A percentile compares a stretch with the other conserved stretches of the same genome.
phyloP scores from a whole-genome alignment of 64 coral and sea anemone species.

The Montipora capricornis region DNA sequence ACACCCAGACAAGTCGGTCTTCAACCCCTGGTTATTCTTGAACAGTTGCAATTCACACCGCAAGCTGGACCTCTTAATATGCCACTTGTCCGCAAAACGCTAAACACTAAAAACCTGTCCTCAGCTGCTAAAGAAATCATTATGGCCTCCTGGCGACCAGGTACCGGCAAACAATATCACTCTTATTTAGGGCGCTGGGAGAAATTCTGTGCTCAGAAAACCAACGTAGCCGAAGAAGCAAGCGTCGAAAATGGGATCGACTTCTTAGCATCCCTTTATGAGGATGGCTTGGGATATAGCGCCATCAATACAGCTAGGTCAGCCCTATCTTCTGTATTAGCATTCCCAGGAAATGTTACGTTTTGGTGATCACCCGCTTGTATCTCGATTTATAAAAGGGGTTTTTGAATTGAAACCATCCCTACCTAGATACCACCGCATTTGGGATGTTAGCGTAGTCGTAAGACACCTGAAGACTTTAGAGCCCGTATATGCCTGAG shows the following conservation, averaged over 20 bases:
- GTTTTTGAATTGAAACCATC: constrained; percentile 11
- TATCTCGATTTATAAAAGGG: constrained; percentile 7
- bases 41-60: too few relatives aligned
- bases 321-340: constrained; percentile 16
- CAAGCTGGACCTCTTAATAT: constrained; percentile 39
- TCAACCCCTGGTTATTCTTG: too few relatives aligned
- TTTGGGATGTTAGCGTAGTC: constrained; percentile 3
- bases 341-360: too few relatives aligned
- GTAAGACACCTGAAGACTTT: background rate
- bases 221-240: background rate
- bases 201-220: constrained; percentile 12
- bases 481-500: background rate
- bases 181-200: constrained; percentile 44
- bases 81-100: constrained; percentile 29
- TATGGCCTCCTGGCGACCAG: constrained; percentile 51
- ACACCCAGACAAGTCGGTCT: too few relatives aligned
- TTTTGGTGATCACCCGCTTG: constrained; percentile 60
- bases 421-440: background rate
- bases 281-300: constrained; percentile 52
- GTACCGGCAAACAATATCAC: constrained; percentile 30
- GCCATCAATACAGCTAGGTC: constrained; percentile 61
- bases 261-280: constrained; percentile 39
- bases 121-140: constrained; percentile 42
- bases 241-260: constrained; percentile 46
- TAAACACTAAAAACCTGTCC: constrained; percentile 15